Percentiles rank a stretch among this genome's conserved stretches.
These are phyloP conservation scores for Anthopleura sola DNA, from an alignment of 64 coral and sea anemone species.

Conservation along the genomic window DNA sequence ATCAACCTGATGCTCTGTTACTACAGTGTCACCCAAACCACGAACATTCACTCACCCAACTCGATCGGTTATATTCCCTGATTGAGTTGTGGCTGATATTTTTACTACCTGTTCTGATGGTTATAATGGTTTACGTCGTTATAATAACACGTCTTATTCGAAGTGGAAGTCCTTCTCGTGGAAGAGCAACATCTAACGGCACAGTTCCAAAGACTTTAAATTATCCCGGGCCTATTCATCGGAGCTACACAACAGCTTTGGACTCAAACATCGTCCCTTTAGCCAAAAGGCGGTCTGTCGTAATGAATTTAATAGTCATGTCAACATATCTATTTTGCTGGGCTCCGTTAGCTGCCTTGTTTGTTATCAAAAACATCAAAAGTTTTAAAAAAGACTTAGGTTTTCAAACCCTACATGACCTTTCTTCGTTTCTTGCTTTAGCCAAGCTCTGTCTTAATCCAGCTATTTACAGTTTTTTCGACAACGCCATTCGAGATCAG, in stretches of 20 bases:
- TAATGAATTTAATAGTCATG: conserved; percentile 99
- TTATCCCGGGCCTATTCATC: conserved; percentile 51
- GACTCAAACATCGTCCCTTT: conserved; percentile 84
- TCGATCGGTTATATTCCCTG: conserved; percentile 79
- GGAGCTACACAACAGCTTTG: conserved; percentile 51
- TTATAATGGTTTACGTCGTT: conserved; percentile 63
- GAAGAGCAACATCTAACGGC: conserved; percentile 13
- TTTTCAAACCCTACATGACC: conserved; percentile 59
- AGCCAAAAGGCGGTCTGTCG: conserved; percentile 84
- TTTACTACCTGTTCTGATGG: conserved; percentile 65
- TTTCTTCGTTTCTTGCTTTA: conserved; percentile 73
- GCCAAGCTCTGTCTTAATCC: conserved; percentile 86
- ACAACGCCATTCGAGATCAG: conserved; percentile 81
- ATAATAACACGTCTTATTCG: conserved; percentile 59
- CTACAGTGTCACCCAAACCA: conserved; percentile 43
- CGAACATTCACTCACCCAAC: conserved; percentile 33
- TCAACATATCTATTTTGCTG: conserved; percentile 87
- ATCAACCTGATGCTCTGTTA: conserved; percentile 59
- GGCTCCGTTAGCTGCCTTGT: conserved; percentile 74
- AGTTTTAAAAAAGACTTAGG: conserved; percentile 18
- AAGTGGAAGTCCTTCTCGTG: not conserved
- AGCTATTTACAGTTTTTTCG: conserved; percentile 92
- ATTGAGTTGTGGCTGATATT: conserved; percentile 81
- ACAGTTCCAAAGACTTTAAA: conserved; percentile 20
- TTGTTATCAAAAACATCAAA: conserved; percentile 50